Evolutionary conservation across 2,888 invertebrate genomes (phyloP), one percentile per base, ranked within the genome.

Genomic region (Timandra comae): DNA sequence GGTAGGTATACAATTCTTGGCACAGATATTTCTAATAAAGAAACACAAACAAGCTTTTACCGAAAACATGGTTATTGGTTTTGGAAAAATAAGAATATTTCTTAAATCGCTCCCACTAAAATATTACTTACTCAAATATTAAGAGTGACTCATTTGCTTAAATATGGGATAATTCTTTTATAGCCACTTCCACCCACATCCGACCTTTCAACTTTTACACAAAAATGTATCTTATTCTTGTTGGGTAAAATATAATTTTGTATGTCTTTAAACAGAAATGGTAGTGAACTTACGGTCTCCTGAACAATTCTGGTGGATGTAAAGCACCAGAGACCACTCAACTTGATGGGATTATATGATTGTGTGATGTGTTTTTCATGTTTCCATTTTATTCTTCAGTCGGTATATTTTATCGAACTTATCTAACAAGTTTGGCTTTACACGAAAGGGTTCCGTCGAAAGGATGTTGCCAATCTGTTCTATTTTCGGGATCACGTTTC

Each of bases 291-390:
- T 43, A 35, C 36, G 45, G 42, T 38, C 47, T 43, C 37, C 35
- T 53, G 57, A 56, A 46, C 50, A 54, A 56, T 59, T 58, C 53
- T 44, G 33, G 41, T 30, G 47, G 43, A 63, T 64, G 63, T 63
- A 63, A 68, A 63, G 52, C 57, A 56, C 55, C 40, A 42, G 46
- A 58, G 61, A 54, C 58, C 65, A 69, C 71, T 71, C 65, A 59
- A 58, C 63, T 52, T 64, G 64, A 74, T 74, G 63, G 66, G 63
- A 59, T 70, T 65, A 65, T 63, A 72, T 60, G 63, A 70, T 72
- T 64, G 74, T 64, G 67, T 66, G 65, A 69, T 71, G 68, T 60
- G 65, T 69, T 70, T 73, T 74, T 75, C 67, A 73, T 71, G 75
- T 69, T 59, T 56, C 56, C 57, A 59, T 63, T 71, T 63, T 62